Conservation (phyloP, 2,113 vertebrate genomes). For the Paralichthys olivaceus region DNA sequence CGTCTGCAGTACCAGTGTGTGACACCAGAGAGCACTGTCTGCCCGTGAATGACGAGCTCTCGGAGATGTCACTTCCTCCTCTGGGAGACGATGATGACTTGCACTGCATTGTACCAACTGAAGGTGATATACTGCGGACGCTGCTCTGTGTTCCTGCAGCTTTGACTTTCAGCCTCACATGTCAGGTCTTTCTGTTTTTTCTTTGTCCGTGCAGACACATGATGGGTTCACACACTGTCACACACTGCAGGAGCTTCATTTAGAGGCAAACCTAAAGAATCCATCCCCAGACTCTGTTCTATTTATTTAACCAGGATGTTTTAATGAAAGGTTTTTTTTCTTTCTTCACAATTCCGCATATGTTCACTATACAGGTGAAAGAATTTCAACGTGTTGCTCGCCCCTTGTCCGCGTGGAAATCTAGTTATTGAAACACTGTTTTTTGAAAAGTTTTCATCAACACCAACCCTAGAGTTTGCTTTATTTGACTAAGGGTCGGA, state of each 20-base stretch:
- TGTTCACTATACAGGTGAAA: too few relatives aligned
- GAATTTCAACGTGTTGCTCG: too few relatives aligned
- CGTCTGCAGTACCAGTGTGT: background rate
- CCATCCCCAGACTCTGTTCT: background rate
- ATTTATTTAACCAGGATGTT: background rate
- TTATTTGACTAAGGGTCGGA: too few relatives aligned
- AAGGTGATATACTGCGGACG: constrained; percentile 52
- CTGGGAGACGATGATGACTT: constrained; percentile 56
- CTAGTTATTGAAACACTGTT: background rate
- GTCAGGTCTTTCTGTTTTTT: background rate
- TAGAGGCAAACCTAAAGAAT: background rate
- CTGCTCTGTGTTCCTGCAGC: constrained; percentile 4
- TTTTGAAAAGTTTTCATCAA: too few relatives aligned
- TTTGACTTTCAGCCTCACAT: constrained; percentile 46
- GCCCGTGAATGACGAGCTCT: background rate
- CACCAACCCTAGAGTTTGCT: too few relatives aligned
- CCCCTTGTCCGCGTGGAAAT: background rate
- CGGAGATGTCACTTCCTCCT: background rate
- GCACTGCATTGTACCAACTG: constrained; percentile 48
- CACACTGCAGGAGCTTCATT: background rate
- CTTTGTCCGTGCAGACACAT: background rate
- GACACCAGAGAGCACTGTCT: constrained; percentile 71
- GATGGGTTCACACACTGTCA: background rate
- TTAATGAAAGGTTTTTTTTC: background rate
- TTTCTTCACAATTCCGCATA: too few relatives aligned